These are phyloP conservation scores for Epinephelus lanceolatus DNA, from an alignment of 2,113 vertebrate species.

Conservation along the genomic window DNA sequence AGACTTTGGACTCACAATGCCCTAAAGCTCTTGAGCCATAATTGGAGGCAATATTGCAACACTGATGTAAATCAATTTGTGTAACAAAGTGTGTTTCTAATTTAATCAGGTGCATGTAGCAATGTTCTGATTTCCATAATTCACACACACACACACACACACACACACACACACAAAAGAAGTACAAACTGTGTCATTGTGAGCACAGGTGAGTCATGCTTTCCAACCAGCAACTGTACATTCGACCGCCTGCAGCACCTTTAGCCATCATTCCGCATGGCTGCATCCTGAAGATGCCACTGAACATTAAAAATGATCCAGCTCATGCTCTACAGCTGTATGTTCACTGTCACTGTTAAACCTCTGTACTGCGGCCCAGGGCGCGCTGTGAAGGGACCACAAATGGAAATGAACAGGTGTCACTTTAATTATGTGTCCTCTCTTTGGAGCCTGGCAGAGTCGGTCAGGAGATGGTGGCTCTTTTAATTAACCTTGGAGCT, in stretches of 20 bases:
- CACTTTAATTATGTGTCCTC: constrained; percentile 81
- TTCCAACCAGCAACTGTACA: constrained; percentile 9
- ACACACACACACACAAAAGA: neutral
- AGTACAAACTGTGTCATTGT: neutral
- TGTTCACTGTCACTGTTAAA: constrained; percentile 45
- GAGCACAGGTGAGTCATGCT: constrained; percentile 37
- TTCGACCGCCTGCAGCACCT: constrained; percentile 28
- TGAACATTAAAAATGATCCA: constrained; percentile 62
- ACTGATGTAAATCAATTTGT: neutral
- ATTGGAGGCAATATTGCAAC: neutral
- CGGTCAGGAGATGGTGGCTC: constrained; percentile 56
- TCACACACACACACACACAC: neutral
- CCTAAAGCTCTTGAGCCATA: neutral
- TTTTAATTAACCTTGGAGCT: constrained; percentile 81
- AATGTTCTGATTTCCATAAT: neutral
- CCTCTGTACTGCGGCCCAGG: constrained; percentile 38
- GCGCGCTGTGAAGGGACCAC: constrained; percentile 29
- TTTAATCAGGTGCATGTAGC: neutral
- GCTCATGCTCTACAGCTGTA: constrained; percentile 46
- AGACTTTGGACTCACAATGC: neutral
- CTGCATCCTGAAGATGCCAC: constrained; percentile 52
- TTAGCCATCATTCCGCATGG: constrained; percentile 42
- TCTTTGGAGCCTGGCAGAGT: constrained; percentile 43
- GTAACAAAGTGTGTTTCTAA: neutral
- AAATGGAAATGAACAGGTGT: constrained; percentile 81